These are phyloP conservation scores for Styela plicata DNA, from an alignment of 23 tunicate species.

Conservation along the genomic window DNA sequence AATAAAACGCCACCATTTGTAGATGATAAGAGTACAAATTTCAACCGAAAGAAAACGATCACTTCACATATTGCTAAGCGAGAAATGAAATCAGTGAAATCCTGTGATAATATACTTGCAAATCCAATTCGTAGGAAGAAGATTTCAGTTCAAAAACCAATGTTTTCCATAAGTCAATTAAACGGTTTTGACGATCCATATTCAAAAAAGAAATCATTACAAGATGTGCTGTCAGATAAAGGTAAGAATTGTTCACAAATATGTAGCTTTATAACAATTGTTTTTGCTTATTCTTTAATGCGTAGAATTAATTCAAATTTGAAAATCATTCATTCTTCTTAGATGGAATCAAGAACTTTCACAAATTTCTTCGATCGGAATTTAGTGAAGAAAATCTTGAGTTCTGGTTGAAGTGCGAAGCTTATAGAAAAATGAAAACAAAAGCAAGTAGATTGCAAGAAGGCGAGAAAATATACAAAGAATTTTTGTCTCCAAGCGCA, in stretches of 20 bases:
- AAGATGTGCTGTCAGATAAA: not conserved
- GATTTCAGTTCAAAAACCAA: not conserved
- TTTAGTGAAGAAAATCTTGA: constrained; percentile 74
- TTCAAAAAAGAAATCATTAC: not conserved
- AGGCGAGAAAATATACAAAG: constrained; percentile 19
- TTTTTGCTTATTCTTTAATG: no score
- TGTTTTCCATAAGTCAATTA: not conserved
- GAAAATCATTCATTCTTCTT: not conserved
- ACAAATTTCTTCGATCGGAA: constrained; percentile 37
- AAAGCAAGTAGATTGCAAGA: constrained; percentile 20
- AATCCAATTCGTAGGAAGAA: not conserved
- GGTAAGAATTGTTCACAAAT: not conserved
- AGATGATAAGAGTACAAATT: not conserved
- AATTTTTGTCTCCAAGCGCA: constrained; percentile 32
- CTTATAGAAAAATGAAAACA: constrained; percentile 30
- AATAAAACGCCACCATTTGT: not conserved
- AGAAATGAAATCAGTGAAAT: not conserved
- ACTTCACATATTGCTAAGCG: not conserved
- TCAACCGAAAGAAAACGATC: not conserved
- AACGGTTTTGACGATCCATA: not conserved
- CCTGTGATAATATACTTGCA: not conserved
- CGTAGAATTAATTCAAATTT: no score
- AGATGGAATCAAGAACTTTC: constrained; percentile 18
- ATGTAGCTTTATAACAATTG: not conserved
- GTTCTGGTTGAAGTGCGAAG: constrained; percentile 53